Base-by-base conservation (phyloP, 2,113 vertebrate species). In the Euleptes europaea region DNA sequence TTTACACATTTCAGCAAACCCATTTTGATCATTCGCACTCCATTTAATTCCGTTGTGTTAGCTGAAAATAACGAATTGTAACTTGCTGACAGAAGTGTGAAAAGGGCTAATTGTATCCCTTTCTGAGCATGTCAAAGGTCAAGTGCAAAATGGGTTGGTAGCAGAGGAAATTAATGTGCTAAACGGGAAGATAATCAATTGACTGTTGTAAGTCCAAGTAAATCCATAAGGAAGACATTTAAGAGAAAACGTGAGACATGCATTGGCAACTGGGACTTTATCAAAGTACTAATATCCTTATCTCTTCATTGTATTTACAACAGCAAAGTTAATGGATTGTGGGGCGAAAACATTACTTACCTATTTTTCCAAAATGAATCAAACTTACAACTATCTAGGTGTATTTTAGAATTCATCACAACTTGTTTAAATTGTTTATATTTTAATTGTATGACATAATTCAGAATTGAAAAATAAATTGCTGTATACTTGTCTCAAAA, bases 91-190 rank as follows among this genome's bases (percentile, higher is more conserved):
- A 65, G 12, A n/a, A 75, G 65, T 85, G 77, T 85, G 77, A 73
- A 80, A n/a, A 38, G 28, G 35, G 10, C 23, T 65, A 57, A 80
- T 65, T 17, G 73, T 47, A 85, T 73, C 69, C 77, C 69, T 80
- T 85, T 85, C 84, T 85, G 84, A 85, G 84, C 84, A 85, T 85
- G 67, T 85, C 49, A 79, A 63, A 44, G 17, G 31, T 69, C 33
- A 51, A 77, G 35, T 69, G 1, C 47, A 84, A 54, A 57, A 63
- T 63, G 60, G 60, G 60, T 26, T 63, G 60, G 60, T 5, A n/a
- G 49, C 40, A 15, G 73, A 28, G 14, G 11, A 19, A 54, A 69
- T 9, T 69, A 31, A 75, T 65, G 35, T 72, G 2, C 17, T 42
- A 60, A 35, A 31, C 9, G 31, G 33, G 63, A 74, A 65, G 31